Conservation (phyloP, 2,888 invertebrate species). For the Priocnemis perturbator region DNA sequence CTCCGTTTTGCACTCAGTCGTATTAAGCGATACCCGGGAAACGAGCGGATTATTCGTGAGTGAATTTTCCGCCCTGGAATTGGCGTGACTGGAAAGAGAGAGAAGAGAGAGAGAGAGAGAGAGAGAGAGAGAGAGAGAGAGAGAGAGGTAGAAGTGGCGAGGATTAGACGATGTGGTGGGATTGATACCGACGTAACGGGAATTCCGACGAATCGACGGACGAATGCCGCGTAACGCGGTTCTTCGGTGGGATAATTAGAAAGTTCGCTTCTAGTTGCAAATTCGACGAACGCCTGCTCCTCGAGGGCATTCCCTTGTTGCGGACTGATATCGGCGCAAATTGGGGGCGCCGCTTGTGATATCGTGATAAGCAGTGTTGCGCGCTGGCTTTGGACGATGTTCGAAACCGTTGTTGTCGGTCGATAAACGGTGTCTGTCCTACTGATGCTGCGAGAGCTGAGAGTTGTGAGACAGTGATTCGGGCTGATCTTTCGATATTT, state of each 20-base stretch:
- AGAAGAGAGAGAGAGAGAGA: constrained; percentile 10
- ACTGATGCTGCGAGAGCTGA: no score
- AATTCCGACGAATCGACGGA: background rate
- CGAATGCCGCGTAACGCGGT: background rate
- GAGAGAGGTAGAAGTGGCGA: constrained; percentile 1
- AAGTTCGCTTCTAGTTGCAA: no score
- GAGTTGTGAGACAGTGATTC: no score
- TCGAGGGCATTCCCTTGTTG: no score
- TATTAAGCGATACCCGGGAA: constrained; percentile 50
- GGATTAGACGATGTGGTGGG: constrained; percentile 33
- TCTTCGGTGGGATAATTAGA: background rate
- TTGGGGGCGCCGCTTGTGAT: no score
- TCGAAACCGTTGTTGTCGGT: no score
- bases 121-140: background rate
- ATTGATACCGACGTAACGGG: constrained; percentile 3
- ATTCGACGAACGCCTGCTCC: no score
- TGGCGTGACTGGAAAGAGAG: background rate
- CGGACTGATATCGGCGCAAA: no score
- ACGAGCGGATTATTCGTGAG: constrained; percentile 47
- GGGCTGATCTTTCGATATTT: no score
- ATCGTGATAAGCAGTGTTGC: no score
- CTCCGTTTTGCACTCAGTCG: constrained; percentile 21
- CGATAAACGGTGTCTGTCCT: no score
- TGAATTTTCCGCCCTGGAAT: constrained; percentile 35
- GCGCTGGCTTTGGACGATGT: no score